phyloP scores from a whole-genome alignment of 2,797 vertebrate genomes.

The Meriones psammophilus region DNA sequence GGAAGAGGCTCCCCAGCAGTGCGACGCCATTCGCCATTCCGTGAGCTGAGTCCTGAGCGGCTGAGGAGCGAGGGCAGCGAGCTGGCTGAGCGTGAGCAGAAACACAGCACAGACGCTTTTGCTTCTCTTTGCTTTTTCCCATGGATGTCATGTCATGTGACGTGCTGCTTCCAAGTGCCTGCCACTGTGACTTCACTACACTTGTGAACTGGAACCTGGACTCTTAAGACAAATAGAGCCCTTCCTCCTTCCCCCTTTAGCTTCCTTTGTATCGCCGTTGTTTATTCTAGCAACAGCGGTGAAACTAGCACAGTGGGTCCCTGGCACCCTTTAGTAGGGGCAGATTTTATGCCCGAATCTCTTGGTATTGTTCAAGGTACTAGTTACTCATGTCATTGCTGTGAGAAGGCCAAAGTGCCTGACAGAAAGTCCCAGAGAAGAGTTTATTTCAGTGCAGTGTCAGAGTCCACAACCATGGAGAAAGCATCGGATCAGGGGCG shows the following conservation, averaged over 20 bases:
- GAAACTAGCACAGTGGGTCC: not conserved
- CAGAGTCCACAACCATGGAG: not conserved
- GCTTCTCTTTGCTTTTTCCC: not conserved
- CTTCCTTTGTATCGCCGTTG: not conserved
- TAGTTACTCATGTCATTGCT: not conserved
- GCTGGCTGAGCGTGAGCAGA: not conserved
- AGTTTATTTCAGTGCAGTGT: not conserved
- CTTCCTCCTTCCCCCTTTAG: not conserved
- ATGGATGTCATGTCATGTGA: no score
- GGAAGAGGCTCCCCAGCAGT: not conserved
- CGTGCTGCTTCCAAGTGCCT: not conserved
- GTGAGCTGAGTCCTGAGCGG: not conserved
- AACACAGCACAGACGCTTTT: not conserved
- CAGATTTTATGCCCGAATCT: not conserved
- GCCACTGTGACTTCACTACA: not conserved
- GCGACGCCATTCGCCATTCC: not conserved
- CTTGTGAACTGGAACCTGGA: not conserved
- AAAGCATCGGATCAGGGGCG: no score
- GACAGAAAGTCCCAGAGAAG: not conserved
- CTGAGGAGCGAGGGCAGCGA: not conserved
- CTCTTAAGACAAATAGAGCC: not conserved
- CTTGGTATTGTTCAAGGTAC: not conserved
- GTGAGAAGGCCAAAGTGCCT: not conserved
- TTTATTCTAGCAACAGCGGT: not conserved
- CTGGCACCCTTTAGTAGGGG: not conserved